Percentiles rank a stretch among this genome's conserved stretches.
phyloP scores from a whole-genome alignment of 2,797 vertebrate genomes.

The Melanotaenia nigrans region DNA sequence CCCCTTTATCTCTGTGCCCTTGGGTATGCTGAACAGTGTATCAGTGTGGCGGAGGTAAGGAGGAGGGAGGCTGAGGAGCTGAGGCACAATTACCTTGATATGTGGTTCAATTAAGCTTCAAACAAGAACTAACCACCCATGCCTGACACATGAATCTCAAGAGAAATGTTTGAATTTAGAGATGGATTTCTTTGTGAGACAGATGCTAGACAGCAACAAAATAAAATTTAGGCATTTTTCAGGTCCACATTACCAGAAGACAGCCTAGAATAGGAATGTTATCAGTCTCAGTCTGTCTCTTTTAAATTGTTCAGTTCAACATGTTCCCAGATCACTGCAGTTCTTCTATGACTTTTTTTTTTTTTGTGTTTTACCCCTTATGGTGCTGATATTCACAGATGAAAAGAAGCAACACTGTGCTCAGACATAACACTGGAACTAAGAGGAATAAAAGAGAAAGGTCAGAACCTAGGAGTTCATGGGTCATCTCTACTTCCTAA shows the following conservation, averaged over 20 bases:
- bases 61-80: conserved; percentile 31
- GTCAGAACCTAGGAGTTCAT: conserved; percentile 49
- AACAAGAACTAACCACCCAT: conserved; percentile 57
- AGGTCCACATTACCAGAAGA: neutral
- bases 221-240: conserved; percentile 4
- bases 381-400: conserved; percentile 53
- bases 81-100: conserved; percentile 68
- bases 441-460: conserved; percentile 36
- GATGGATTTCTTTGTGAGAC: conserved; percentile 39
- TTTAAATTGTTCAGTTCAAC: neutral
- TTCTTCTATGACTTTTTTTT: conserved; percentile 17
- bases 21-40: conserved; percentile 25
- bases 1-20: conserved; percentile 49
- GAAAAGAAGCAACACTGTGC: conserved; percentile 54
- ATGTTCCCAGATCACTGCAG: conserved; percentile 15
- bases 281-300: neutral
- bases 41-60: conserved; percentile 31
- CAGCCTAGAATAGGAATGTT: neutral
- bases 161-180: conserved; percentile 44
- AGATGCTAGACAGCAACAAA: conserved; percentile 33
- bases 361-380: conserved; percentile 27
- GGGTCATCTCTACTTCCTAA: conserved; percentile 49
- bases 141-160: conserved; percentile 46
- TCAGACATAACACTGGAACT: conserved; percentile 50
- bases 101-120: conserved; percentile 70